phyloP scores from a whole-genome alignment of 2,888 invertebrate genomes.

The Acheta domesticus region DNA sequence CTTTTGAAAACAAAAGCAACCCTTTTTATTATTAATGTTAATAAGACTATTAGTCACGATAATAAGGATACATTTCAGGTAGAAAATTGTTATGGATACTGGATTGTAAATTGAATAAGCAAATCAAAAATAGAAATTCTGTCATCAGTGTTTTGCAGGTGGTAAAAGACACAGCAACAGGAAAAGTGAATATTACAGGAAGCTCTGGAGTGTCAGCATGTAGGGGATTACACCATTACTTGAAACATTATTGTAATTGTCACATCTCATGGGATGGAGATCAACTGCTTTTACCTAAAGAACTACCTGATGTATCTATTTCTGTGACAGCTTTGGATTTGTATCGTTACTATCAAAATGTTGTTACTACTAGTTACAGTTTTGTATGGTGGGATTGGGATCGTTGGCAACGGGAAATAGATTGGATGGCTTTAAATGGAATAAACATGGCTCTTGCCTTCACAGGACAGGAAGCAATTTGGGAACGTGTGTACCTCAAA shows the following conservation, averaged over 20 bases:
- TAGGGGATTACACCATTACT: slow-evolving; percentile 82
- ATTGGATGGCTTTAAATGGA: slow-evolving; percentile 96
- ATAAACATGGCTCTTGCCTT: slow-evolving; percentile 88
- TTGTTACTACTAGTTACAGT: slow-evolving; percentile 82
- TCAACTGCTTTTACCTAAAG: slow-evolving; percentile 58
- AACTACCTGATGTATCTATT: slow-evolving; percentile 59
- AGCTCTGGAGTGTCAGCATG: slow-evolving; percentile 77
- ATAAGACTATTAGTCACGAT: slow-evolving; percentile 46
- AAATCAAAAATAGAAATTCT: slow-evolving; percentile 22
- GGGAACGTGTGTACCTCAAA: slow-evolving; percentile 70
- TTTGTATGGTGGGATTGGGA: slow-evolving; percentile 86
- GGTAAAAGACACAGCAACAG: slow-evolving; percentile 39
- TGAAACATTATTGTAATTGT: slow-evolving; percentile 75
- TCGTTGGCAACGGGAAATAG: slow-evolving; percentile 82
- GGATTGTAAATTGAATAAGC: not conserved
- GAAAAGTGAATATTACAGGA: slow-evolving; percentile 51
- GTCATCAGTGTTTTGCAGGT: slow-evolving; percentile 39
- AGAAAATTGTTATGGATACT: slow-evolving; percentile 36
- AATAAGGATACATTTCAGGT: slow-evolving; percentile 57
- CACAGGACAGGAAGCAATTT: slow-evolving; percentile 84
- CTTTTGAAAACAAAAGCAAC: slow-evolving; percentile 46
- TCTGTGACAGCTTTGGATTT: slow-evolving; percentile 62
- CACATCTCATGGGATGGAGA: slow-evolving; percentile 85
- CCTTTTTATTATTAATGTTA: slow-evolving; percentile 52
- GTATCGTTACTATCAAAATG: slow-evolving; percentile 89